These are phyloP conservation scores for Heliconius eleuchia DNA, from an alignment of 1,140 invertebrate genomes.

Conservation along the genomic window DNA sequence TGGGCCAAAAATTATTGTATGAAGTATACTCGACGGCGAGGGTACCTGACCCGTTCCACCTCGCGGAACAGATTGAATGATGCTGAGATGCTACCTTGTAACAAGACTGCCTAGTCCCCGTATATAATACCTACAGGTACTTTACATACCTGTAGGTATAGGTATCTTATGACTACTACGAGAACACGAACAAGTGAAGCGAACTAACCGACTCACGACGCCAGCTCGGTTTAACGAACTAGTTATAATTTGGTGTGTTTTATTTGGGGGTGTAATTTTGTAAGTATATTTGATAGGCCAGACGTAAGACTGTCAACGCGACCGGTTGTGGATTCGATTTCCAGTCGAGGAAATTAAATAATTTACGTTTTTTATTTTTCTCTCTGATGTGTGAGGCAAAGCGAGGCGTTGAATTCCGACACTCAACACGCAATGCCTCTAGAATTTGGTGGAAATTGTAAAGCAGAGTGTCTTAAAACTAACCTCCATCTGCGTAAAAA, in stretches of 20 bases:
- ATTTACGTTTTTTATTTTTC: too few relatives aligned
- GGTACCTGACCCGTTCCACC: slow-evolving; percentile 41
- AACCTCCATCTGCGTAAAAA: too few relatives aligned
- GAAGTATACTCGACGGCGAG: slow-evolving; percentile 36
- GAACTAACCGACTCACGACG: not conserved
- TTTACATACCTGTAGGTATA: not conserved
- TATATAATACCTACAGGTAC: not conserved
- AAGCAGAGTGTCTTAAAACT: too few relatives aligned
- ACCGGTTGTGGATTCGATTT: too few relatives aligned
- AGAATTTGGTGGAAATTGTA: too few relatives aligned
- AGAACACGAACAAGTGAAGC: not conserved
- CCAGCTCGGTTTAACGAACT: not conserved
- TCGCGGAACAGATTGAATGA: slow-evolving; percentile 34
- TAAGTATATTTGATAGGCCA: not conserved
- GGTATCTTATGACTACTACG: not conserved
- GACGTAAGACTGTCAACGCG: too few relatives aligned
- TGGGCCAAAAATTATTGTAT: slow-evolving; percentile 46
- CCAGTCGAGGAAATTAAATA: too few relatives aligned
- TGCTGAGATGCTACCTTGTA: slow-evolving; percentile 21
- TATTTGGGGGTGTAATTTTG: not conserved
- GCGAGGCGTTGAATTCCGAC: too few relatives aligned
- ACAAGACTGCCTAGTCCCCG: not conserved
- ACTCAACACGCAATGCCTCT: too few relatives aligned
- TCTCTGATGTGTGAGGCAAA: too few relatives aligned
- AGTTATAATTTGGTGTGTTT: not conserved